These are phyloP conservation scores for Neoitamus cyanurus DNA, from an alignment of 2,888 invertebrate species.

Conservation along the genomic window DNA sequence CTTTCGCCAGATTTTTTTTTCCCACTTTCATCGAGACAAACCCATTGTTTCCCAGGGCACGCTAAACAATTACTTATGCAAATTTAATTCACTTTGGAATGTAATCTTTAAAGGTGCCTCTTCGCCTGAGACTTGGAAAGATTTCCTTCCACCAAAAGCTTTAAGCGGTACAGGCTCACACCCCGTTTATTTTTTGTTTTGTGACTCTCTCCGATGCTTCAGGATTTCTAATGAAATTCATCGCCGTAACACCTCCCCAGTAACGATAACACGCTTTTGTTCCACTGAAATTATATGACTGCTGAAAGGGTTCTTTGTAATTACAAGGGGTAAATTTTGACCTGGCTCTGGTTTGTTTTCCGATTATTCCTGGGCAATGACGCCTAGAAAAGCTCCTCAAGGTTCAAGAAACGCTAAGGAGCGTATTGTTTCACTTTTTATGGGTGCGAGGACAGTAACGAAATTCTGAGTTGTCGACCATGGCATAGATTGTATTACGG, in stretches of 20 bases:
- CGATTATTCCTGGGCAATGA: neutral
- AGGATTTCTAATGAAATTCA: neutral
- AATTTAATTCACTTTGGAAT: conserved; percentile 36
- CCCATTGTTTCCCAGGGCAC: conserved; percentile 15
- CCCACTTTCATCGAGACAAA: neutral
- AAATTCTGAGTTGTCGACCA: too few species aligned
- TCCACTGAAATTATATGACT: neutral
- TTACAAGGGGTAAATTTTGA: neutral
- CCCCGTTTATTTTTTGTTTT: neutral
- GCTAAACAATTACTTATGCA: conserved; percentile 41
- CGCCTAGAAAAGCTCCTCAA: neutral
- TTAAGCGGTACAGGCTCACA: neutral
- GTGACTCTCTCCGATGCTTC: neutral
- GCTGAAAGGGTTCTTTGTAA: neutral
- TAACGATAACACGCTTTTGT: neutral
- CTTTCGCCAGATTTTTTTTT: conserved; percentile 2
- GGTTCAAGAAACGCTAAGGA: neutral
- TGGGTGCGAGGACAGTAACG: neutral
- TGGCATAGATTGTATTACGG: too few species aligned
- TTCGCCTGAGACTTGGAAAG: neutral
- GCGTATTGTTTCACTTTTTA: neutral
- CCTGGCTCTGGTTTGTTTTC: neutral
- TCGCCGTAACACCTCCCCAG: neutral
- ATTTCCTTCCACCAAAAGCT: neutral
- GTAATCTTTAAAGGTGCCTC: conserved; percentile 19